Conservation (phyloP, 2,113 vertebrate species). For the Chloroceryle aenea region DNA sequence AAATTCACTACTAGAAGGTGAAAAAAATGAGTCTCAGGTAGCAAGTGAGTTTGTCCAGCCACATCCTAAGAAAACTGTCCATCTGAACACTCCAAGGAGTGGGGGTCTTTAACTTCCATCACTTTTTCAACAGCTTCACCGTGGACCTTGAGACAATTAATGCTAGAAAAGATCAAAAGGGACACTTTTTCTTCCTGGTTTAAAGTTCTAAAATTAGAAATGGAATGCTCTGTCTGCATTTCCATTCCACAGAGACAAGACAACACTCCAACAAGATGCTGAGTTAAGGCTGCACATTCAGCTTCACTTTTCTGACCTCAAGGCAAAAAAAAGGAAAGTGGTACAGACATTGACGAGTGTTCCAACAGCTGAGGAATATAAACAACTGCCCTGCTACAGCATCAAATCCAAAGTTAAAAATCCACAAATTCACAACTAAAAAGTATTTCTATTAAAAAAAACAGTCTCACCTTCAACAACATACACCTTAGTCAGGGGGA, state of each 20-base stretch:
- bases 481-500: constrained; percentile 96
- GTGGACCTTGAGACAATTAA: neutral
- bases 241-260: neutral
- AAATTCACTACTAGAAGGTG: neutral
- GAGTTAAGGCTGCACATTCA: neutral
- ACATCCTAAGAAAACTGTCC: neutral
- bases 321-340: neutral
- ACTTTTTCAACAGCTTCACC: neutral
- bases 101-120: neutral
- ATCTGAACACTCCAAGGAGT: neutral
- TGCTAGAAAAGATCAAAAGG: neutral
- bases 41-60: neutral
- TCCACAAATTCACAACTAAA: neutral
- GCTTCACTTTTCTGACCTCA: neutral
- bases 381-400: neutral
- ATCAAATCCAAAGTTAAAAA: neutral
- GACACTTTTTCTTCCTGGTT: neutral
- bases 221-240: neutral
- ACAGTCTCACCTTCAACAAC: constrained; percentile 92
- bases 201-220: neutral
- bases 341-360: neutral
- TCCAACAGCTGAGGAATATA: neutral
- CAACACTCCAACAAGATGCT: neutral
- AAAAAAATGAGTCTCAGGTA: neutral
- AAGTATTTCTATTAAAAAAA: neutral